Conservation (phyloP, 2,888 invertebrate species). For the Torymus aiolomorphi region DNA sequence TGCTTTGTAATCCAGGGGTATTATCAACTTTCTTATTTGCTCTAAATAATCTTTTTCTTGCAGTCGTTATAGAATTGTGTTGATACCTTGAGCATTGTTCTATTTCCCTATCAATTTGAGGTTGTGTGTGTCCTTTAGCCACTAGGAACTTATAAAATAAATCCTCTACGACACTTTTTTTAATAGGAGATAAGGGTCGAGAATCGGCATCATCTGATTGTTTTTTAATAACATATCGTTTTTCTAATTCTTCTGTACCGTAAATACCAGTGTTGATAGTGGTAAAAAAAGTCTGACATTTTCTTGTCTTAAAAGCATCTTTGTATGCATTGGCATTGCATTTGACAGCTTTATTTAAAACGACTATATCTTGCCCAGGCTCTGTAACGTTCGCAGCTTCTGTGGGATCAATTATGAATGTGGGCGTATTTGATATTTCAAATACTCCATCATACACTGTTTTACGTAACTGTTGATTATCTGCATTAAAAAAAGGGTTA, state of each 20-base stretch:
- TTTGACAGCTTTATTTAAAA: neutral
- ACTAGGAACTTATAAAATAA: neutral
- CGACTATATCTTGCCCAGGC: neutral
- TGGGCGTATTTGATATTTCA: too few relatives aligned
- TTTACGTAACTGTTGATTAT: too few relatives aligned
- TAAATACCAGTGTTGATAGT: neutral
- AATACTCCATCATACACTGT: too few relatives aligned
- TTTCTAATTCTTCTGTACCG: neutral
- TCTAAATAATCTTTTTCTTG: neutral
- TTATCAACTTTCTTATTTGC: too few relatives aligned
- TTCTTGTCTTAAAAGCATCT: constrained; percentile 1
- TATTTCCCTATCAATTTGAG: neutral
- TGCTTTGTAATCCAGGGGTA: too few relatives aligned
- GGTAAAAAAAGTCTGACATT: neutral
- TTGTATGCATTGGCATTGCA: neutral
- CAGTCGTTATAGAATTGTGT: neutral
- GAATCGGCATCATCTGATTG: neutral
- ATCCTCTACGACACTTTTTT: neutral
- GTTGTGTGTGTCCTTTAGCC: neutral
- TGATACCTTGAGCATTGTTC: neutral
- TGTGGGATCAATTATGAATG: too few relatives aligned
- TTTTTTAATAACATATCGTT: neutral
- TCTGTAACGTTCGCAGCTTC: too few relatives aligned
- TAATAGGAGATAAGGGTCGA: neutral
- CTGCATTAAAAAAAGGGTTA: too few relatives aligned